Base-by-base conservation (phyloP, 92 coral and sea anemone species). In the Umimayanthus kanabou region DNA sequence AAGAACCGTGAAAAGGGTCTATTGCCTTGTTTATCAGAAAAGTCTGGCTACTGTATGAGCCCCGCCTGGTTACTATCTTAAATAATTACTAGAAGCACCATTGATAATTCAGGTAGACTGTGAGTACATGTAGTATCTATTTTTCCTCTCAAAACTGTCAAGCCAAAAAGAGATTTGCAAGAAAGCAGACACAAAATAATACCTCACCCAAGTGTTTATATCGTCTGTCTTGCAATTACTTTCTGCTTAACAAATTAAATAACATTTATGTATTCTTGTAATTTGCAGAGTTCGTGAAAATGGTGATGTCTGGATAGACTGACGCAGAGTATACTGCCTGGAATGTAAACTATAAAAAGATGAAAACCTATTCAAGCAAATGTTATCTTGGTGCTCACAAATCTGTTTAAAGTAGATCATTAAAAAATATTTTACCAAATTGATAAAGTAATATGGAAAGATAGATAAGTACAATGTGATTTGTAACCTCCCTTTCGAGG, bases 211-310 rank as follows among this genome's bases (percentile, higher is more conserved):
- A 13, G 11, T 53, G 58, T 53, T 53, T 13, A 53, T 13, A 53
- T 53, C 58, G 18, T 13, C 58, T 53, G 20, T 53, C 18, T 53
- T 14, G 58, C 2, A 18, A 53, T 53, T 53, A 3, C 58, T 53
- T 53, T 53, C 58, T 53, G 18, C 69, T 20, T 26, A 39, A 42
- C 20, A 53, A 53, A 53, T 53, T 53, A 16, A 47, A 58, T 39
- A 9, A 14, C 64, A 28, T 42, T 78, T 42, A 3, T 67, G 18
- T 23, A 29, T 11, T 66, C 66, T 33, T 49, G 77, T 84, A 74
- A 58, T 72, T 85, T 79, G 37, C 90, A 96, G 98, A 96, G 47
- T 93, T 96, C 91, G 96, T 96, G 86, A 96, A 92, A 87, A 91
- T 92, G 92, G 95, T 96, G 39, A 74, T 96, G 89, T 88, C 91